These are phyloP conservation scores for Acrossocheilus fasciatus DNA, from an alignment of 2,797 vertebrate species.

Conservation along the genomic window DNA sequence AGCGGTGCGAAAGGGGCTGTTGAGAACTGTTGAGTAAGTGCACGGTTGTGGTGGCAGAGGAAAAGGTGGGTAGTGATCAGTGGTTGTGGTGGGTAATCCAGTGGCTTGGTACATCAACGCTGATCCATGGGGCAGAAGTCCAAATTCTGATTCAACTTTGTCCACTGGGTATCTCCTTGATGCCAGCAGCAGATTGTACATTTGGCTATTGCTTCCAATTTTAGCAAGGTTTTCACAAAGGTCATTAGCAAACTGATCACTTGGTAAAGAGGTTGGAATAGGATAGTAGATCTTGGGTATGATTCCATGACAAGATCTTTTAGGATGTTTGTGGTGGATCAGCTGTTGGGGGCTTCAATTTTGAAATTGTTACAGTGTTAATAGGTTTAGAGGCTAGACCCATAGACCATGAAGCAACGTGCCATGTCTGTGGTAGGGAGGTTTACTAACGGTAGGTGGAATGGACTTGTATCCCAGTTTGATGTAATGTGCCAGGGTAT, in stretches of 20 bases:
- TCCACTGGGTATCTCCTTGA: constrained; percentile 4
- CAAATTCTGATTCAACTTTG: not conserved
- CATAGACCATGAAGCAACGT: not conserved
- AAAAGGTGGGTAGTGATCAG: not conserved
- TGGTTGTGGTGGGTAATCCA: not conserved
- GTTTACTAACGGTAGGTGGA: constrained; percentile 11
- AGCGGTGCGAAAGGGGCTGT: no score
- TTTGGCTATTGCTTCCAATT: constrained; percentile 17
- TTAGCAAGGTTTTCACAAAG: not conserved
- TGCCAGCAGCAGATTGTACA: constrained; percentile 7
- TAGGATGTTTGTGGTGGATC: not conserved
- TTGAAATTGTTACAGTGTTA: not conserved
- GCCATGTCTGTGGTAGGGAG: constrained; percentile 42
- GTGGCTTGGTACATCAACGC: not conserved
- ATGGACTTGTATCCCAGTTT: constrained; percentile 21
- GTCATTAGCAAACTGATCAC: not conserved
- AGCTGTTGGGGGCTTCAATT: constrained; percentile 12
- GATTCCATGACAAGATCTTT: not conserved
- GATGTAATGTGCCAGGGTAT: constrained; percentile 29
- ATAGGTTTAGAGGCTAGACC: constrained; percentile 22
- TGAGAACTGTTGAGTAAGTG: constrained; percentile 18
- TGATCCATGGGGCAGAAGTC: not conserved
- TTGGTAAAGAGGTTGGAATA: not conserved
- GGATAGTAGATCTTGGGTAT: not conserved
- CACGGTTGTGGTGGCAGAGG: constrained; percentile 29